Percentiles rank a stretch among this genome's conserved stretches.
These are phyloP conservation scores for Nannoperca australis DNA, from an alignment of 2,797 vertebrate genomes.

Conservation along the genomic window DNA sequence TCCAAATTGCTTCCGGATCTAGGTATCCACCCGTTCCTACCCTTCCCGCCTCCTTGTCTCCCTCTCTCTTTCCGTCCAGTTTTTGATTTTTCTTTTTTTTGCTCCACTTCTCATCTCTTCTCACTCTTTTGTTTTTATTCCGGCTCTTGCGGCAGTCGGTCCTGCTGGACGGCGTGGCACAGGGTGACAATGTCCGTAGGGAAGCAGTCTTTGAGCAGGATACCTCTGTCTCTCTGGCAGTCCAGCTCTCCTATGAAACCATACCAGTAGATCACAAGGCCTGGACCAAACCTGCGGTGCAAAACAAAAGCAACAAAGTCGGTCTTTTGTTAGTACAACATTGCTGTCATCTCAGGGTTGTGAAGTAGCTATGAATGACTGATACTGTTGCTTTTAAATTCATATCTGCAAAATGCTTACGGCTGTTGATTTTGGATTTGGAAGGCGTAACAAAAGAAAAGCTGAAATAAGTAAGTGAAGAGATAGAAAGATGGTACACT, in stretches of 20 bases:
- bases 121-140: conserved; percentile 55
- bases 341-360: conserved; percentile 11
- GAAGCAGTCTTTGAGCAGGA: conserved; percentile 96
- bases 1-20: conserved; percentile 93
- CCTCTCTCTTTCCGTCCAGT: conserved; percentile 63
- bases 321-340: conserved; percentile 32
- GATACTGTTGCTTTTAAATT: conserved; percentile 18
- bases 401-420: conserved; percentile 35
- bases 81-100: conserved; percentile 8
- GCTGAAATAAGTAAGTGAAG: conserved; percentile 35
- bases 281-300: conserved; percentile 92
- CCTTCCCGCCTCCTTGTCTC: conserved; percentile 50
- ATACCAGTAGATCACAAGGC: conserved; percentile 99
- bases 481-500: conserved; percentile 49
- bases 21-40: conserved; percentile 69
- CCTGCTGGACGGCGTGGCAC: conserved; percentile 74
- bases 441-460: conserved; percentile 30
- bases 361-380: conserved; percentile 38
- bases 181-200: conserved; percentile 94
- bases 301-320: conserved; percentile 51
- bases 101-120: conserved; percentile 32
- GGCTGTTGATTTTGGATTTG: conserved; percentile 47
- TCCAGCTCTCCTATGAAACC: conserved; percentile 97
- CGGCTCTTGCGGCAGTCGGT: conserved; percentile 56
- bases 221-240: conserved; percentile 95